Conservation (phyloP, 2,797 vertebrate species). For the Diceros bicornis region DNA sequence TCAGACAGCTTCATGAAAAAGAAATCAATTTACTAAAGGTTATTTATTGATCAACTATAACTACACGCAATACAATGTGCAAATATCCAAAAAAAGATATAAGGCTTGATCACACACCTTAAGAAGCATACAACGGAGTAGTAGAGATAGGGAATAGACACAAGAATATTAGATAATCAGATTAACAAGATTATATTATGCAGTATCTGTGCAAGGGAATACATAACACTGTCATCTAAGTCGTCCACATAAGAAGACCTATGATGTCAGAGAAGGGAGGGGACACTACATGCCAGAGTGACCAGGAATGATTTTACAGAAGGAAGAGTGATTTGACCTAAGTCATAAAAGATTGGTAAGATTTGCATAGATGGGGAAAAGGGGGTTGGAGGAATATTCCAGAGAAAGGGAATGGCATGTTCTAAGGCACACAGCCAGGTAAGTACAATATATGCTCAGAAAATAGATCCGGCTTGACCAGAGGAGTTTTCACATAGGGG, state of each 20-base stretch:
- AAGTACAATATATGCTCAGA: not conserved
- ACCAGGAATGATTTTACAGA: not conserved
- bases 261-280: not conserved
- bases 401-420: slow-evolving; percentile 5
- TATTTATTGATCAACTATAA: slow-evolving; percentile 45
- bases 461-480: slow-evolving; percentile 13
- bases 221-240: not conserved
- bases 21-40: slow-evolving; percentile 30
- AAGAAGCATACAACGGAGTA: not conserved
- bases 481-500: slow-evolving; percentile 20
- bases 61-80: not conserved
- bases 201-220: not conserved
- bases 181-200: slow-evolving; percentile 9
- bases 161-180: slow-evolving; percentile 50
- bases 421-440: not conserved
- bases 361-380: not conserved
- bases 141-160: slow-evolving; percentile 16
- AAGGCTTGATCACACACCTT: not conserved
- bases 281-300: not conserved
- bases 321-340: not conserved
- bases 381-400: not conserved
- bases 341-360: not conserved
- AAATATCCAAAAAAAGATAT: not conserved
- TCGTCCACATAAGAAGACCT: not conserved
- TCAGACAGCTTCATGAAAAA: slow-evolving; percentile 22